Percentiles rank a stretch among this genome's conserved stretches.
These are phyloP conservation scores for Ceratosolen fusciceps DNA, from an alignment of 1,140 invertebrate genomes.

Conservation along the genomic window DNA sequence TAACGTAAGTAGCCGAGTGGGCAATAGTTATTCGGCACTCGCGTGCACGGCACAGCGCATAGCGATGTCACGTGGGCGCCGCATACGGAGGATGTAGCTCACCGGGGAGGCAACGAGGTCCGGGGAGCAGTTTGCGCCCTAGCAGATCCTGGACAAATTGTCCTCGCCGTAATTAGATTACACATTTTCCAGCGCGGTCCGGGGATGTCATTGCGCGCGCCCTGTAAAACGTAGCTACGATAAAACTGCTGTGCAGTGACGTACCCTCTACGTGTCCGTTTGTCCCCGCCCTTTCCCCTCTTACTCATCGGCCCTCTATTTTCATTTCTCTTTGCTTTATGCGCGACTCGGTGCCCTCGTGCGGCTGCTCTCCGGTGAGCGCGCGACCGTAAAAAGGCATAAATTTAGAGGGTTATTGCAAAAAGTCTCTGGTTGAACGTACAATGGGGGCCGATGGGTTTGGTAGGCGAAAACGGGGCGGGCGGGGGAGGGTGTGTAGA, in stretches of 20 bases:
- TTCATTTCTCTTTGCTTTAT: too few relatives aligned
- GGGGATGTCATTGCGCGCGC: not conserved
- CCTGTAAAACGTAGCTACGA: slow-evolving; percentile 22
- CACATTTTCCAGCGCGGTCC: slow-evolving; percentile 1
- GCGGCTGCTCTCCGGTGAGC: too few relatives aligned
- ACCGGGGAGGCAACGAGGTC: not conserved
- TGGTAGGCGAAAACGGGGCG: not conserved
- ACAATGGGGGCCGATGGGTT: too few relatives aligned
- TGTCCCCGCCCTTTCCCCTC: not conserved
- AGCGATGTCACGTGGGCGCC: slow-evolving; percentile 13
- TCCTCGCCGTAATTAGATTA: slow-evolving; percentile 22
- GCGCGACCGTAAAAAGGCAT: slow-evolving; percentile 19
- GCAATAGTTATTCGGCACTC: slow-evolving; percentile 30
- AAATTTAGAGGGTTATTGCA: slow-evolving; percentile 17
- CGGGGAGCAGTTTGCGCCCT: not conserved
- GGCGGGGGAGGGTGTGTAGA: not conserved
- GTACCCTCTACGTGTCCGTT: not conserved
- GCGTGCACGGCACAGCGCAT: not conserved
- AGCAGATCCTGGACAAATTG: slow-evolving; percentile 19
- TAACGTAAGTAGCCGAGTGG: slow-evolving; percentile 61
- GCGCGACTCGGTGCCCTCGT: too few relatives aligned
- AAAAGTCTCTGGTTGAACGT: not conserved
- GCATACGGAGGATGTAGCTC: not conserved
- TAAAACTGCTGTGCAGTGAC: not conserved
- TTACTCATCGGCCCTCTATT: too few relatives aligned